Base-by-base conservation (phyloP, 2,888 invertebrate species). In the Drosophila subquinaria region DNA sequence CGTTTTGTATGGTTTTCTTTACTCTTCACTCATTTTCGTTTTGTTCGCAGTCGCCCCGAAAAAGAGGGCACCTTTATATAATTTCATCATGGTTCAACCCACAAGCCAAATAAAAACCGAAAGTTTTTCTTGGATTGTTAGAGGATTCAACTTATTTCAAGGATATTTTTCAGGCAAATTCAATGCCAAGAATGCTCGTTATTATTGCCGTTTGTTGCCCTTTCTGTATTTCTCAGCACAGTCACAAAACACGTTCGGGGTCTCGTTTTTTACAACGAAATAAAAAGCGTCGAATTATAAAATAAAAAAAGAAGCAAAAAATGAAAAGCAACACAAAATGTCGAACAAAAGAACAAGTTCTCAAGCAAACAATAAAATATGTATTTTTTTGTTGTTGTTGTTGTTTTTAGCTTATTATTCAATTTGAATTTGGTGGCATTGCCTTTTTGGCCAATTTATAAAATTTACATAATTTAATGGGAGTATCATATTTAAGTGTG, bases 331-430 rank as follows among this genome's bases (percentile, higher is more conserved):
- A 55, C 36, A 75, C 62, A 69, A 67, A 70, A 70, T 76, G 76
- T 33, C 63, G 61, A 76, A 79, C 69, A 69, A 76, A 76, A 80
- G 74, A 83, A 83, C 83, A 88, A 88, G 82, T 83, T 83, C 83
- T 86, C 87, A 74, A 69, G 75, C 69, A 87, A 81, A 78, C 73
- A 78, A 82, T 79, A 81, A 80, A 73, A 82, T 62, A 69, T 81
- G 65, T 81, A 65, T 69, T 51, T 69, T 47, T 47, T 56, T 38
- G 36, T 43, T 35, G 11, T 52, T 56, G 10, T 60, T 56, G n/a
- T 63, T 69, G 66, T 62, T 48, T 64, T 69, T 61, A 8, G 66
- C 62, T 88, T 69, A 65, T 79, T 85, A 73, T 82, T 71, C 53
- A 75, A 56, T 69, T 73, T 71, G 38, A 63, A 63, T 69, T 77